Evolutionary conservation across 2,113 vertebrate species (phyloP).

Genomic region (Natator depressus): DNA sequence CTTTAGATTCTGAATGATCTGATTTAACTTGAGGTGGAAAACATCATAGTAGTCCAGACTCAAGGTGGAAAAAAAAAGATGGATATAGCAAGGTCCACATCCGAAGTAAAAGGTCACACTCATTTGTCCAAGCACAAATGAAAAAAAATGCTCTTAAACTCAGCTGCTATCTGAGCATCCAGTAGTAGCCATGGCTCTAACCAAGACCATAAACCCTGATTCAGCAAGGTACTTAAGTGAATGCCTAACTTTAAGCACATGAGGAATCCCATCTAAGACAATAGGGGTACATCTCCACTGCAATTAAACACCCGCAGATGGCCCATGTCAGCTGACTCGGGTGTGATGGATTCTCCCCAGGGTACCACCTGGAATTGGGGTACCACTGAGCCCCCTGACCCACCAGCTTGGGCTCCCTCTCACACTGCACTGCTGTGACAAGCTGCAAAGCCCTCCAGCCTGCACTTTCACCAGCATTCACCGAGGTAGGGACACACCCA

Average conservation of each 20-base stretch:
- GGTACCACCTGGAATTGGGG: too few species aligned
- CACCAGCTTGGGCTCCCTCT: too few species aligned
- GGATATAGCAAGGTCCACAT: not conserved
- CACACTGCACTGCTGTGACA: too few species aligned
- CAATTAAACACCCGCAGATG: too few species aligned
- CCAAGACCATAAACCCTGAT: not conserved
- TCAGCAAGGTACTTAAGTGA: not conserved
- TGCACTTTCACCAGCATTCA: too few species aligned
- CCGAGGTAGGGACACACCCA: too few species aligned
- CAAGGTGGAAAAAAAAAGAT: slow-evolving; percentile 2
- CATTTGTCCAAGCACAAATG: not conserved
- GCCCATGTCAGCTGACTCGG: too few species aligned
- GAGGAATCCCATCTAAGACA: not conserved
- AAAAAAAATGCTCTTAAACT: slow-evolving; percentile 6
- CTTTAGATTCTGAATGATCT: not conserved
- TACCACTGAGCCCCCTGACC: too few species aligned
- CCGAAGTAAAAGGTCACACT: slow-evolving; percentile 6
- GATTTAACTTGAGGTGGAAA: slow-evolving; percentile 1
- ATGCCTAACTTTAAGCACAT: not conserved
- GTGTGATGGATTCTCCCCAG: too few species aligned
- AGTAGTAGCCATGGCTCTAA: not conserved
- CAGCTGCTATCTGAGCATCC: not conserved
- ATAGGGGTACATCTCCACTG: too few species aligned
- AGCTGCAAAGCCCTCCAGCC: too few species aligned
- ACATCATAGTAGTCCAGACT: not conserved